Evolutionary conservation across 2,113 vertebrate genomes (phyloP).

Genomic region (Malurus elegans): DNA sequence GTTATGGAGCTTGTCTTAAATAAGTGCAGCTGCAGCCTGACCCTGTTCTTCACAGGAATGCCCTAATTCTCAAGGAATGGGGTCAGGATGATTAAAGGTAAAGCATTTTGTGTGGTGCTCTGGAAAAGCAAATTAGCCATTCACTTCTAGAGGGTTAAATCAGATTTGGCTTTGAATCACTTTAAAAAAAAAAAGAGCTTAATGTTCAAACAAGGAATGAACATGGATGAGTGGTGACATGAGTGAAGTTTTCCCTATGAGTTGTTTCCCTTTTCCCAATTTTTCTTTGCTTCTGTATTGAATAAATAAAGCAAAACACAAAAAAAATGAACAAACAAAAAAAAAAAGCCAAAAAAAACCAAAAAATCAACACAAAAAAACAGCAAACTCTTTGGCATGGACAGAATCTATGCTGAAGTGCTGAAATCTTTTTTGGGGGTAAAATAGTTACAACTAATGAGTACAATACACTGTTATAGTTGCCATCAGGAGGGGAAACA

Average conservation of each 20-base stretch:
- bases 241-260: neutral
- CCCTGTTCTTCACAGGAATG: neutral
- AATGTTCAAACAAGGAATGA: neutral
- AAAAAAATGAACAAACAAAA: too few relatives aligned
- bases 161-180: neutral
- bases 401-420: neutral
- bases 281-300: neutral
- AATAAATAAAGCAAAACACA: too few relatives aligned
- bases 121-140: neutral
- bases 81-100: neutral
- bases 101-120: neutral
- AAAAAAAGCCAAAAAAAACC: too few relatives aligned
- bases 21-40: neutral
- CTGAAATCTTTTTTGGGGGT: neutral
- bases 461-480: neutral
- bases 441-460: neutral
- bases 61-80: neutral
- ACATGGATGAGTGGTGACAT: neutral
- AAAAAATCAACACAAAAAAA: neutral
- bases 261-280: neutral
- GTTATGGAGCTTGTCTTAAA: neutral
- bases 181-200: neutral
- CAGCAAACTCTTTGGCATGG: neutral
- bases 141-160: neutral
- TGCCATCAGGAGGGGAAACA: neutral